Conservation (phyloP, 2,797 vertebrate genomes). For the Brotula barbata region DNA sequence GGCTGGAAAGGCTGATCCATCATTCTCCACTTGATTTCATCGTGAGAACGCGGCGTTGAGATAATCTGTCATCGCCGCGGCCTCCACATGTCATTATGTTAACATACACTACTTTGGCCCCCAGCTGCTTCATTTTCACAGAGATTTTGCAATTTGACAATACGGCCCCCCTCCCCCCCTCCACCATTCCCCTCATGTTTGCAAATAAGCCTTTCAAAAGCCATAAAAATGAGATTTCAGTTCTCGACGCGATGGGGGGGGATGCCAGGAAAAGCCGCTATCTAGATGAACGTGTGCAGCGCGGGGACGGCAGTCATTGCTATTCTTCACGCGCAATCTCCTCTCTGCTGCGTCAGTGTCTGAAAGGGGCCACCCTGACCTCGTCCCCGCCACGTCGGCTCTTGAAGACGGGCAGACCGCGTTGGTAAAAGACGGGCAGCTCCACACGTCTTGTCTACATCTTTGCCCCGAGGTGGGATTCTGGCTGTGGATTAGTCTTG, state of each 20-base stretch:
- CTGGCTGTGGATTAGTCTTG: constrained; percentile 60
- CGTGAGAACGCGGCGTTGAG: constrained; percentile 45
- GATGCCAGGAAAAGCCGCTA: constrained; percentile 9
- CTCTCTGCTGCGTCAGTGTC: constrained; percentile 9
- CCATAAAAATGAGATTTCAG: constrained; percentile 27
- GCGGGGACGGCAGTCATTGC: constrained; percentile 11
- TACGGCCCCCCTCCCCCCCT: background rate
- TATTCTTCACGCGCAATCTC: background rate
- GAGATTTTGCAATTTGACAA: constrained; percentile 1
- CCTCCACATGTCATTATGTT: constrained; percentile 46
- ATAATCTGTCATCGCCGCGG: constrained; percentile 33
- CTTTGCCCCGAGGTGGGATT: constrained; percentile 58
- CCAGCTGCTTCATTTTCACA: constrained; percentile 30
- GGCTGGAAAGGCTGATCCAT: constrained; percentile 26
- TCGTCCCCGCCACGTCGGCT: background rate
- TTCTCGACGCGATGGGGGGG: constrained; percentile 14
- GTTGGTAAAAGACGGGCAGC: constrained; percentile 33
- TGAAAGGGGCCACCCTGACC: constrained; percentile 17
- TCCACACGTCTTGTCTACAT: constrained; percentile 42
- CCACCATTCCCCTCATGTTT: constrained; percentile 27
- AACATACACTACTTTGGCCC: constrained; percentile 25
- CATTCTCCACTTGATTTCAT: constrained; percentile 43
- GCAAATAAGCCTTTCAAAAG: constrained; percentile 42
- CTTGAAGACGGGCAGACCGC: constrained; percentile 23
- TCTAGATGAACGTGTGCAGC: constrained; percentile 28